Evolutionary conservation across 2,797 vertebrate genomes (phyloP).

Genomic region (Pelodytes ibericus): DNA sequence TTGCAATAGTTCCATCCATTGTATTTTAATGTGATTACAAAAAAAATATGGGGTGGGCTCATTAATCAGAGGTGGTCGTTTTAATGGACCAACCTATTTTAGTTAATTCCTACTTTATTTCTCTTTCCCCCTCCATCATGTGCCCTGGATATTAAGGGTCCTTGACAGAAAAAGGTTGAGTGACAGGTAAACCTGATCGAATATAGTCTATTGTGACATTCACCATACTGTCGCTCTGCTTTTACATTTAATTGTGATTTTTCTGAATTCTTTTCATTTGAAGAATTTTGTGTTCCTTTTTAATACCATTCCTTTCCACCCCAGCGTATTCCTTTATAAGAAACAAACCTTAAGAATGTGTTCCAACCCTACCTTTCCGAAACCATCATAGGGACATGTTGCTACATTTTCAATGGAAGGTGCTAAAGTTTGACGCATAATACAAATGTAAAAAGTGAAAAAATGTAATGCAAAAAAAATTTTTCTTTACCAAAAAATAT

Average conservation of each 20-base stretch:
- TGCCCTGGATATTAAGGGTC: too few species aligned
- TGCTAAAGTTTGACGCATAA: background rate
- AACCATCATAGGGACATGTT: background rate
- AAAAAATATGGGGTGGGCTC: background rate
- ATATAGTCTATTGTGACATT: too few species aligned
- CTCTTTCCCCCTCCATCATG: too few species aligned
- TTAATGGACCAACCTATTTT: background rate
- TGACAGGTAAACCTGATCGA: too few species aligned
- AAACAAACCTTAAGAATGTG: background rate
- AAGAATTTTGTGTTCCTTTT: background rate
- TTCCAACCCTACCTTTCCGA: background rate
- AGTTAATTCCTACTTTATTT: too few species aligned
- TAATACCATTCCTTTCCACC: slow-evolving; percentile 38
- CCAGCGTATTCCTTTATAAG: slow-evolving; percentile 7
- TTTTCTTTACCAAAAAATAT: too few species aligned
- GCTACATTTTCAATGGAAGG: background rate
- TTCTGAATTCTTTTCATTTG: background rate
- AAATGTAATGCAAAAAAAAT: background rate
- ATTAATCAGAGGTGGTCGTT: background rate
- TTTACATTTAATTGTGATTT: background rate
- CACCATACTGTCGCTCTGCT: too few species aligned
- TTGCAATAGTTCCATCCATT: background rate
- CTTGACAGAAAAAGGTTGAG: too few species aligned
- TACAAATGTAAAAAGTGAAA: background rate
- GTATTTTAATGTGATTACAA: background rate